Conservation (phyloP, 1,140 invertebrate species). For the Drosophila dunni region DNA sequence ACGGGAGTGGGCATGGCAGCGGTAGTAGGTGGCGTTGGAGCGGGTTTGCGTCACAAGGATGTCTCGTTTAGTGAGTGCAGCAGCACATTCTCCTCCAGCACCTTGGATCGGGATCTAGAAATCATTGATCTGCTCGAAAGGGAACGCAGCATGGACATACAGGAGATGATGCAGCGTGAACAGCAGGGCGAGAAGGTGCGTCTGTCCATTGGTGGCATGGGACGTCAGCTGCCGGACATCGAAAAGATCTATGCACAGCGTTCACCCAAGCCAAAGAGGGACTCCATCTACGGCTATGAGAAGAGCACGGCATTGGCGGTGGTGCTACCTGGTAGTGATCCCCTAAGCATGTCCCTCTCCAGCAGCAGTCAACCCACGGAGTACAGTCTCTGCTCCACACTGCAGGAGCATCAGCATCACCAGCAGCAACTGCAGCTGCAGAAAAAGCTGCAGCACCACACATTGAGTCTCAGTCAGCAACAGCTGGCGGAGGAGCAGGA, state of each 20-base stretch:
- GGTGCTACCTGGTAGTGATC: constrained; percentile 70
- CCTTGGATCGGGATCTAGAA: constrained; percentile 78
- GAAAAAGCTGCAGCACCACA: constrained; percentile 6
- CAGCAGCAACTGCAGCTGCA: constrained; percentile 10
- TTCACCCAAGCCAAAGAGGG: constrained; percentile 66
- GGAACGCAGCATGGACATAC: constrained; percentile 82
- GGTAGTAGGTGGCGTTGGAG: neutral
- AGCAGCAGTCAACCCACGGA: constrained; percentile 63
- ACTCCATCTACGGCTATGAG: constrained; percentile 49
- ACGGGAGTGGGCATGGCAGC: neutral
- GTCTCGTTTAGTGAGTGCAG: constrained; percentile 79
- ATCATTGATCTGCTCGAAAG: constrained; percentile 82
- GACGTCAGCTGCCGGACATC: constrained; percentile 75
- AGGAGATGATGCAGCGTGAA: constrained; percentile 78
- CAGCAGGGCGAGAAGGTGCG: constrained; percentile 67
- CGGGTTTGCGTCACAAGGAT: constrained; percentile 62
- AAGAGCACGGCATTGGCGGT: constrained; percentile 31
- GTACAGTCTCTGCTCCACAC: constrained; percentile 67
- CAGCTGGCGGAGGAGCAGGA: constrained; percentile 12
- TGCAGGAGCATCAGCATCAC: constrained; percentile 35
- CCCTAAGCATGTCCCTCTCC: constrained; percentile 61
- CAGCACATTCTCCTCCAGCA: constrained; percentile 78
- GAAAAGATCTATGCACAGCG: constrained; percentile 76
- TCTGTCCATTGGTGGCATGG: constrained; percentile 30
- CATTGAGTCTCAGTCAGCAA: constrained; percentile 24